Base-by-base conservation (phyloP, 2,797 vertebrate species). In the Melanotaenia trifasciata region DNA sequence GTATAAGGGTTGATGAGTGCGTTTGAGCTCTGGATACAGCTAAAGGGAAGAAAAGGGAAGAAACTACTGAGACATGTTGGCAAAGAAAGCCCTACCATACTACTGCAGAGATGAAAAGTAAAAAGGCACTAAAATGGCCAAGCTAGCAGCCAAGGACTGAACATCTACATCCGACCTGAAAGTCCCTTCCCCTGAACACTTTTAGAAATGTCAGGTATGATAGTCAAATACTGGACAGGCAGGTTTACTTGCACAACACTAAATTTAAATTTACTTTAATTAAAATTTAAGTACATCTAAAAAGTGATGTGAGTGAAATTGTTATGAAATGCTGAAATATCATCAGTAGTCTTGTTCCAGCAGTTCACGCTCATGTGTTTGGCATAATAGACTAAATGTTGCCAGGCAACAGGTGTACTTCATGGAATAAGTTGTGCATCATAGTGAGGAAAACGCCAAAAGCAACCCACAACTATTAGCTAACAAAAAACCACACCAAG, bases 401-500 rank as follows among this genome's bases (percentile, higher is more conserved):
- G 81, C 89, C 58, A 0, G 63, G 90, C 74, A 89, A 90, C 89
- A 72, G 71, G 65, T 70, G 70, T 26, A 72, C 66, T 75, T 3
- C 0, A 64, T 62, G 1, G 35, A 79, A 74, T 62, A 60, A 72
- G 72, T 71, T 65, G 71, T 38, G 64, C 81, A 79, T 84, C 78
- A 84, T 13, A 60, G 64, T 80, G 74, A 67, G 47, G 67, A 76
- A 58, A 66, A 61, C 53, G 57, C 30, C 60, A 62, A 67, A 58
- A 61, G 65, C 75, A 45, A 65, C 59, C 32, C 36, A 38, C 63
- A 77, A 30, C 79, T 80, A 73, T 85, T 26, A 73, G 68, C 83
- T 32, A 86, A 87, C 66, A 88, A 30, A 30, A 16, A 70, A 69
- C 58, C 58, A 24, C 70, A 57, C 72, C 10, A 6, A 65, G 67